Base-by-base conservation (phyloP, 2,797 vertebrate species). In the Scleropages formosus region DNA sequence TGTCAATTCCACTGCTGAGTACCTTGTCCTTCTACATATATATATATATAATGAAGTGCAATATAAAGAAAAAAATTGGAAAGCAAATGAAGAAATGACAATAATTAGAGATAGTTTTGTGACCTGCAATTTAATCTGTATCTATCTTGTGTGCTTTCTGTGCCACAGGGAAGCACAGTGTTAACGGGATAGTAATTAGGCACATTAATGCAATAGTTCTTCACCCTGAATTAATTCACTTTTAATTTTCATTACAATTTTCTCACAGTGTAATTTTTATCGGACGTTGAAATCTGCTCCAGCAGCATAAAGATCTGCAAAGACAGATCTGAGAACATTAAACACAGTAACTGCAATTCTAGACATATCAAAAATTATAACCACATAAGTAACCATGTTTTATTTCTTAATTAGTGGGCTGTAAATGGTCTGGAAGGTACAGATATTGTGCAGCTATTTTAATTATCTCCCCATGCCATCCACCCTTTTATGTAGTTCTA, bases 181-280 rank as follows among this genome's bases (percentile, higher is more conserved):
- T 87, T 90, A 91, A 90, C 89, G 87, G 90, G 89, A 84, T 88
- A 86, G 87, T 90, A 89, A 92, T 92, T 92, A 92, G 87, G 85
- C 80, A 81, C 82, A 83, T 77, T 77, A 72, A 86, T 78, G 78
- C 82, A 88, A 87, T 82, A 84, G 86, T 87, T 87, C 86, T 85
- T 89, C 88, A 87, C 87, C 87, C 88, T 79, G 86, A 87, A 87
- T 87, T 86, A 85, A 88, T 86, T 86, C 87, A 83, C 80, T 66
- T 61, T 84, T 85, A 84, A 81, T 84, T 85, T 80, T 56, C 64
- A 79, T 84, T 81, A 82, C 88, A 82, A 87, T 91, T 90, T 88
- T 83, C 85, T 88, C 83, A 82, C 87, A 79, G 85, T 85, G 82
- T 83, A 87, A 87, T 90, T 90, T 78, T 87, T 85, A 90, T 89